Conservation (phyloP, 2,797 vertebrate species). For the Xerus rutilus region DNA sequence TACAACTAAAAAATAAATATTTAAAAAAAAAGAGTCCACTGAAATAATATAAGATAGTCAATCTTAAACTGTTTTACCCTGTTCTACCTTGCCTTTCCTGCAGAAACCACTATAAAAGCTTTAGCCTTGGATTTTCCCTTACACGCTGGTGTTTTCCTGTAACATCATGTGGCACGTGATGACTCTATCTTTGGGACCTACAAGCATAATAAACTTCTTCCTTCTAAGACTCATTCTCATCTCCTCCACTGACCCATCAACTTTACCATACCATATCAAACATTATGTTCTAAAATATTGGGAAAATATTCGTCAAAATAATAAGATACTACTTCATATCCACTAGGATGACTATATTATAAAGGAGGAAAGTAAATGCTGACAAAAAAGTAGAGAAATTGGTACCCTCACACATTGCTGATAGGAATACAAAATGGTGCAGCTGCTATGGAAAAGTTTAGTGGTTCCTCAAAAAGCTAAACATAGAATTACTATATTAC, state of each 20-base stretch:
- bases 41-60: background rate
- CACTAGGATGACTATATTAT: background rate
- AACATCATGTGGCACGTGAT: background rate
- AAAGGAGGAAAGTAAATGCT: background rate
- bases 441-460: background rate
- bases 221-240: background rate
- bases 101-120: background rate
- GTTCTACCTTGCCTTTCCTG: background rate
- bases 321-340: background rate
- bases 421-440: background rate
- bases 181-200: background rate
- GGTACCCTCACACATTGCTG: background rate
- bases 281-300: background rate
- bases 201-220: background rate
- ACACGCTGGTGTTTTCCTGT: background rate
- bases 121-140: background rate
- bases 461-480: background rate
- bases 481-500: background rate
- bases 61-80: background rate
- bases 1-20: too few relatives aligned
- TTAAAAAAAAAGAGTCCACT: background rate
- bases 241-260: background rate
- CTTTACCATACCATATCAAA: background rate
- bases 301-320: slow-evolving; percentile 10
- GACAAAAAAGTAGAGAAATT: background rate